Base-by-base conservation (phyloP, 2,888 invertebrate species). In the Andrena praecox region DNA sequence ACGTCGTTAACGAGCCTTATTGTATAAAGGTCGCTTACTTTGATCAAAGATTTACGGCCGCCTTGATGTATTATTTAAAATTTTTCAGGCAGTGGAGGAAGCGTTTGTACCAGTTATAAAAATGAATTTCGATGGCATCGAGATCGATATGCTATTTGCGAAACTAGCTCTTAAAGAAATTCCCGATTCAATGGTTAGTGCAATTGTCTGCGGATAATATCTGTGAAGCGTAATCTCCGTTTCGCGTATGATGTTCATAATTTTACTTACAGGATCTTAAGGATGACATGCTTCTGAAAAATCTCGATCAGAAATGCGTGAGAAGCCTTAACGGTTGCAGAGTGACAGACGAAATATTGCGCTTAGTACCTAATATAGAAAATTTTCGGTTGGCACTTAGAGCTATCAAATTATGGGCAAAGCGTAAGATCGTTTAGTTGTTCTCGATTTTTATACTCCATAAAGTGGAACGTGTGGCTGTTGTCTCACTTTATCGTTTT, bases 81-180 rank as follows among this genome's bases (percentile, higher is more conserved):
- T 48, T 69, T 93, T 93, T n/a, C 91, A 97, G 97, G 96, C 98
- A 1, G 99, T 99, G 0, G 99, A 99, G 94, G 99, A 99, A 93
- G 99, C 99, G 0, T 99, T 97, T 94, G 99, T 99, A 87, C 99
- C 99, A 2, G 99, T 99, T 8, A 99, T 99, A 87, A 99, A 99
- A 95, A 98, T 99, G 98, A 98, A 98, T 93, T 99, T 99, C 94
- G 98, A 99, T 95, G 98, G 98, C 42, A 99, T 99, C 88, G 99
- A 99, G 95, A 99, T 99, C 88, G 99, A 99, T 95, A 97, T 99
- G 96, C 95, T 99, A 84, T 99, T 99, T 95, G 99, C 99, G 0
- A 96, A 98, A 84, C 95, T 99, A 83, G 97, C 98, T 50, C 95
- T 99, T n/a, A 99, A 99, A 93, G 98, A 98, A 95, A 98, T 99